Base-by-base conservation (phyloP, 2,888 invertebrate genomes). In the Apamea anceps region DNA sequence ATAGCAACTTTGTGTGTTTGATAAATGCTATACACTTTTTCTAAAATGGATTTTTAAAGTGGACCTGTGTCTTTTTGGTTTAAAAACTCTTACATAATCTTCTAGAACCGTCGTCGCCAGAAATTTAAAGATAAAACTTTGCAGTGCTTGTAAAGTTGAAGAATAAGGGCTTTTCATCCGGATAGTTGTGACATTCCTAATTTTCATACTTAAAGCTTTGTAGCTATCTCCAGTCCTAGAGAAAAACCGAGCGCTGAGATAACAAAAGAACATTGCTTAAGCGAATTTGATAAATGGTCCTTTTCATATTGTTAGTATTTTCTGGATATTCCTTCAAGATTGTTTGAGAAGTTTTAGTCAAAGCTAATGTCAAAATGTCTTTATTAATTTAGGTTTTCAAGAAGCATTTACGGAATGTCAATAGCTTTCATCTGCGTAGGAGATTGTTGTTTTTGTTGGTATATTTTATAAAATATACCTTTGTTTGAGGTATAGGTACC, bases 171-270 rank as follows among this genome's bases (percentile, higher is more conserved):
- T 42, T 80, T 81, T 63, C 21, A 37, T 70, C 25, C 48, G 63
- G 68, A 70, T 81, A 81, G 82, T 81, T 54, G 71, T 25, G 81
- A 67, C 62, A 82, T 82, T 74, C 71, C 74, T 74, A 82, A 81
- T 71, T 76, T 80, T 76, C 72, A 82, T 80, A n/a, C n/a, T n/a
- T n/a, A 84, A 76, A 76, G 62, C 75, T 80, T 84, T 62, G 80
- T 73, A 68, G 65, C 72, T 83, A 83, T 83, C 83, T 83, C 60
- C 5, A 63, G 65, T 48, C 15, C 37, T 63, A 74, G 63, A 80
- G 75, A 79, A 77, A 79, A 78, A 81, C 62, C 73, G 66, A 57
- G 75, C 67, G 57, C 10, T 25, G 8, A 75, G 75, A 76, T 74
- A 79, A 77, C 51, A 75, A 79, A 85, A 74, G n/a, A 45, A 72